phyloP scores from a whole-genome alignment of 1,140 invertebrate species.

The Tenebrio molitor region DNA sequence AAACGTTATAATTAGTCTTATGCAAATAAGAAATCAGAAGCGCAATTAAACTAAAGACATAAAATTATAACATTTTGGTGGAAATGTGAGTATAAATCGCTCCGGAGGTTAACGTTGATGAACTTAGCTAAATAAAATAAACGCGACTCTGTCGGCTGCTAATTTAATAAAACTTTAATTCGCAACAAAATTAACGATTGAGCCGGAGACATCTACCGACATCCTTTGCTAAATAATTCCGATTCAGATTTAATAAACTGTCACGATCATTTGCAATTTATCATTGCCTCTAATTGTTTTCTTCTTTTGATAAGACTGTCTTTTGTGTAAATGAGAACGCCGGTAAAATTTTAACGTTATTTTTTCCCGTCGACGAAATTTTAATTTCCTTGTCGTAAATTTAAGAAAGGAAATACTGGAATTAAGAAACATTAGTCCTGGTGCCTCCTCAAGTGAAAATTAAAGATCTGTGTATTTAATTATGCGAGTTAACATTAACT shows the following conservation, averaged over 20 bases:
- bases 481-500: not conserved
- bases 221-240: too few species aligned
- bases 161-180: conserved; percentile 1
- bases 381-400: conserved; percentile 3
- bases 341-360: not conserved
- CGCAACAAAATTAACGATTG: not conserved
- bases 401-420: not conserved
- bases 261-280: not conserved
- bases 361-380: not conserved
- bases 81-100: too few species aligned
- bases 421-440: conserved; percentile 6
- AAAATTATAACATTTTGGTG: too few species aligned
- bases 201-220: too few species aligned
- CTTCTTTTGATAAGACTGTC: too few species aligned
- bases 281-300: not conserved
- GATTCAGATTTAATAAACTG: too few species aligned
- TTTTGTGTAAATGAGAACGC: not conserved
- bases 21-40: too few species aligned
- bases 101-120: too few species aligned
- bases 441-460: not conserved
- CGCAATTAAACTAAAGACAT: too few species aligned
- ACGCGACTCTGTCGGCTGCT: not conserved
- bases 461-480: conserved; percentile 4
- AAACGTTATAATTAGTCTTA: too few species aligned
- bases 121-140: not conserved